A percentile compares a stretch with the other conserved stretches of the same genome.
phyloP scores from a whole-genome alignment of 2,888 invertebrate genomes.

The Acanthosepion pharaonis region DNA sequence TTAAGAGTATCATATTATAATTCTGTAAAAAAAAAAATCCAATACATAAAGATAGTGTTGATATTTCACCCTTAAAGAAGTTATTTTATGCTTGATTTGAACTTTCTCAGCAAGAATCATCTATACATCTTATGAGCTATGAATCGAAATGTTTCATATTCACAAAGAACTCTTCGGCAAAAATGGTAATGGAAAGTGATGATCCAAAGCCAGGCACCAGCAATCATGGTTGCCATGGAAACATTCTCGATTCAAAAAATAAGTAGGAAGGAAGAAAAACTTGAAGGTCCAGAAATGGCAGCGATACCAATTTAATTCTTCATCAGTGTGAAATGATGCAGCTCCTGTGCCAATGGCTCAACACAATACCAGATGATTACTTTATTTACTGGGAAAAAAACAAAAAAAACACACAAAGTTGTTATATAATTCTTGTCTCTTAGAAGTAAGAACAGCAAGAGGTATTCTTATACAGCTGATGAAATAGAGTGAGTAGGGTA shows the following conservation, averaged over 20 bases:
- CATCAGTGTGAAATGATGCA: constrained; percentile 15
- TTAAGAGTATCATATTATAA: neutral
- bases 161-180: neutral
- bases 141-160: neutral
- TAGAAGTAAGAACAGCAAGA: neutral
- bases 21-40: neutral
- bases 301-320: neutral
- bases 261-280: neutral
- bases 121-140: neutral
- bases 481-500: neutral
- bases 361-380: neutral
- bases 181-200: neutral
- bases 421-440: neutral
- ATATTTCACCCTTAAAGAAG: neutral
- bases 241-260: neutral
- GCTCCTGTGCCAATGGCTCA: neutral
- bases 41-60: neutral
- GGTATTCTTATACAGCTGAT: neutral
- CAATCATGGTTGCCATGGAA: constrained; percentile 15
- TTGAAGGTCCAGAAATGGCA: neutral
- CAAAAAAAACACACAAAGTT: too few species aligned
- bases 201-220: constrained; percentile 33
- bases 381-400: too few species aligned
- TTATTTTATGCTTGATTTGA: constrained; percentile 6
- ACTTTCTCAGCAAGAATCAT: neutral